A percentile compares a stretch with the other conserved stretches of the same genome.
Conservation (phyloP, 2,113 vertebrate species). For the Colistium nudipinnis region DNA sequence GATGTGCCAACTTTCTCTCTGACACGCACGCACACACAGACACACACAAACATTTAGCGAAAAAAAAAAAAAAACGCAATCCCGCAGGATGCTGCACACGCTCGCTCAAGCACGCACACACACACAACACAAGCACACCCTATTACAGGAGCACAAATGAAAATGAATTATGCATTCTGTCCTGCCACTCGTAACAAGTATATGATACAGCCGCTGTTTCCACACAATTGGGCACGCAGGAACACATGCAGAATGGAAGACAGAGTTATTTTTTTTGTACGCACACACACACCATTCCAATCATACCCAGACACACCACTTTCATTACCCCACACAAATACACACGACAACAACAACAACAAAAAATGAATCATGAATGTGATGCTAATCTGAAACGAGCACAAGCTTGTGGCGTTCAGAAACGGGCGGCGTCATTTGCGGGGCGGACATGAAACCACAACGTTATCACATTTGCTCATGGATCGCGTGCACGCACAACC, state of each 20-base stretch:
- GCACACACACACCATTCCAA: too few relatives aligned
- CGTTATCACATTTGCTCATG: background rate
- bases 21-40: background rate
- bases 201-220: conserved; percentile 70
- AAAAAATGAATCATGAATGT: conserved; percentile 22
- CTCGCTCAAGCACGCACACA: too few relatives aligned
- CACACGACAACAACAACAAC: conserved; percentile 6
- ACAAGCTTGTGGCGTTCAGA: conserved; percentile 14
- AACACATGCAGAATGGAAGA: conserved; percentile 49
- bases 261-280: conserved; percentile 20
- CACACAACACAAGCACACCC: conserved; percentile 35
- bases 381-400: conserved; percentile 32
- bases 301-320: conserved; percentile 22
- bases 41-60: conserved; percentile 32
- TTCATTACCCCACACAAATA: conserved; percentile 12
- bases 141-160: conserved; percentile 77
- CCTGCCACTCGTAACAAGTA: conserved; percentile 70
- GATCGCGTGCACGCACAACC: conserved; percentile 9
- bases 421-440: conserved; percentile 25
- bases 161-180: conserved; percentile 82
- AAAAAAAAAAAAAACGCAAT: conserved; percentile 43
- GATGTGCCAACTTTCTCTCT: conserved; percentile 71
- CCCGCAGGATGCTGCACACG: conserved; percentile 25
- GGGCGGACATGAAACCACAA: conserved; percentile 34
- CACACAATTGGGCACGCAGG: conserved; percentile 63